Base-by-base conservation (phyloP, 1,140 invertebrate genomes). In the Leucophenga varia region DNA sequence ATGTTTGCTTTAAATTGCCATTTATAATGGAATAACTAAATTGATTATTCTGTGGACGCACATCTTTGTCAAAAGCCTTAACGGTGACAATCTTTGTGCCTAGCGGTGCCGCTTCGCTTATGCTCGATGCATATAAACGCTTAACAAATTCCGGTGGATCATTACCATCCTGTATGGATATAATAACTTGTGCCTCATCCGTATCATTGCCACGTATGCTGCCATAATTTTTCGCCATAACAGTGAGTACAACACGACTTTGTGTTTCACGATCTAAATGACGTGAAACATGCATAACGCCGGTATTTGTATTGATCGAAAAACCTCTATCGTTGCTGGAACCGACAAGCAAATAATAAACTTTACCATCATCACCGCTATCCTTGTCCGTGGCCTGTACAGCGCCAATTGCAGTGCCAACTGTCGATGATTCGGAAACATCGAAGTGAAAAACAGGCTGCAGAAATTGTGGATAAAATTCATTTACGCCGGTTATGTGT, bases 91-190 rank as follows among this genome's bases (percentile, higher is more conserved):
- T 84, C 57, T 82, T 81, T 2, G 88, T 84, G 0, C 90, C 92
- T 3, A 85, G 67, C 0, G 68, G 50, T 0, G 84, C 87, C 20
- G 86, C 87, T 78, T 97, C 94, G 13, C 86, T 87, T 5, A 96
- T 80, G 21, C 78, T 81, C 0, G 86, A 82, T 50, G 88, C 83
- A 69, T 96, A 95, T 16, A 83, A 68, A 18, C 79, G 79, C 55
- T 90, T 81, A 8, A 87, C 71, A 71, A 97, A 97, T 73, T 94
- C 89, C 1, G 94, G 94, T 3, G 94, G 92, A 79, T 97, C 93
- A 67, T 97, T 97, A 3, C 93, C 93, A 75, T 97, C 94, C 79
- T 95, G 90, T 43, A 97, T 91, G 1, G 87, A 89, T 45, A 97
- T 89, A 19, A 92, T 90, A 0, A 97, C 89, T 76, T 93, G 90